These are phyloP conservation scores for Taurulus bubalis DNA, from an alignment of 2,113 vertebrate genomes.

Conservation along the genomic window DNA sequence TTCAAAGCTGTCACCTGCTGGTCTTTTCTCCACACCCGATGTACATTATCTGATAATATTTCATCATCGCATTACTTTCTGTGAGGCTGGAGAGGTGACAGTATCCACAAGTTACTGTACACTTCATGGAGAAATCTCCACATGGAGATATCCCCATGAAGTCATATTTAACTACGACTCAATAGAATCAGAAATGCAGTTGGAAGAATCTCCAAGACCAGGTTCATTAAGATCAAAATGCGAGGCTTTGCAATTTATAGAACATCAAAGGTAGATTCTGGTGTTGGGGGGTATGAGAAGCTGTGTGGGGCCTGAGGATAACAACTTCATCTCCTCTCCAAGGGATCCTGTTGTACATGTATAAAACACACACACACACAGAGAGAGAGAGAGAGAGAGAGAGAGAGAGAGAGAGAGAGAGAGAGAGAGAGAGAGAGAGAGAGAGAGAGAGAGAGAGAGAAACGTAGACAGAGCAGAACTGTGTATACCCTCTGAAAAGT, in stretches of 20 bases:
- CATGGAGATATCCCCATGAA: slow-evolving; percentile 16
- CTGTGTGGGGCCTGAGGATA: slow-evolving; percentile 51
- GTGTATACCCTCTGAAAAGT: not conserved
- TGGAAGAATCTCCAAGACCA: slow-evolving; percentile 23
- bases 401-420: no score
- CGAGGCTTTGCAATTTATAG: slow-evolving; percentile 60
- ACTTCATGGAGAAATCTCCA: no score
- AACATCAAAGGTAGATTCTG: slow-evolving; percentile 63
- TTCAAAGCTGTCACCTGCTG: slow-evolving; percentile 39
- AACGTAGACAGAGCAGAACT: not conserved
- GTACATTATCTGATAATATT: slow-evolving; percentile 32
- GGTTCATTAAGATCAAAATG: slow-evolving; percentile 52
- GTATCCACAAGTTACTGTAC: not conserved
- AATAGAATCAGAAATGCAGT: slow-evolving; percentile 19
- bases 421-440: not conserved
- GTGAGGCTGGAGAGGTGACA: slow-evolving; percentile 2
- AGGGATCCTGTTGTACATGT: slow-evolving; percentile 35
- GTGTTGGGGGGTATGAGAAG: slow-evolving; percentile 37
- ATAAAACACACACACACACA: not conserved
- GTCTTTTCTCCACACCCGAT: slow-evolving; percentile 15
- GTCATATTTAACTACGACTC: slow-evolving; percentile 33
- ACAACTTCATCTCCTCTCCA: slow-evolving; percentile 38
- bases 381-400: not conserved
- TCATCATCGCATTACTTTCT: slow-evolving; percentile 10
- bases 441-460: no score